These are phyloP conservation scores for Caranx melampygus DNA, from an alignment of 2,113 vertebrate species.

Conservation along the genomic window DNA sequence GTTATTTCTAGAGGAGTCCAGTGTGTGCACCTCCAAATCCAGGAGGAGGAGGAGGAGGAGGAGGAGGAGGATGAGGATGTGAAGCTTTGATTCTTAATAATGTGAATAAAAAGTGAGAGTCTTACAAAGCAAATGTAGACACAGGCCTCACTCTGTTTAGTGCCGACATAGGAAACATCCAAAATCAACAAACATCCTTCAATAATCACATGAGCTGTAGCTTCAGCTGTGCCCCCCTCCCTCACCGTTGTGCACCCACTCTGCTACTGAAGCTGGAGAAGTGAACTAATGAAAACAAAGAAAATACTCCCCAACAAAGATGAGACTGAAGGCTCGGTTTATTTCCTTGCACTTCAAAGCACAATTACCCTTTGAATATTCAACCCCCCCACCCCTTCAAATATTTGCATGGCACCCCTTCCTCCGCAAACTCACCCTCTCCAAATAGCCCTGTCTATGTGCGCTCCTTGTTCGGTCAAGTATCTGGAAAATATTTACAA, in stretches of 20 bases:
- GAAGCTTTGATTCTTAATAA: constrained; percentile 28
- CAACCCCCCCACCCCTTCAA: constrained; percentile 52
- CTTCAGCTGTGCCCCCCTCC: constrained; percentile 5
- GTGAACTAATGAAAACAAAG: constrained; percentile 43
- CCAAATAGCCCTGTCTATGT: constrained; percentile 61
- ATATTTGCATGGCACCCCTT: constrained; percentile 69
- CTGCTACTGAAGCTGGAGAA: constrained; percentile 26
- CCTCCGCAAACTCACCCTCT: constrained; percentile 54
- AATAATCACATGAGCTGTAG: constrained; percentile 26
- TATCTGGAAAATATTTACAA: constrained; percentile 78
- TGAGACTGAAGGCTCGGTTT: constrained; percentile 38
- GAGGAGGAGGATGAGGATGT: too few relatives aligned
- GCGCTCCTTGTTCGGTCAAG: constrained; percentile 65
- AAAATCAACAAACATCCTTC: constrained; percentile 47
- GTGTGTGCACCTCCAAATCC: background rate
- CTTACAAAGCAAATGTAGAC: constrained; percentile 17
- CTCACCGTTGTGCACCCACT: background rate
- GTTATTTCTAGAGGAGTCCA: constrained; percentile 13
- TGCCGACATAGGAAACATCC: constrained; percentile 5
- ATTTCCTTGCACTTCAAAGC: constrained; percentile 68
- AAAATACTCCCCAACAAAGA: constrained; percentile 40
- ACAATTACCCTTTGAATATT: constrained; percentile 72
- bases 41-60: background rate
- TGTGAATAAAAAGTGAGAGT: background rate
- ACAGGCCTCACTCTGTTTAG: constrained; percentile 7